A percentile compares a stretch with the other conserved stretches of the same genome.
Conservation (phyloP, 2,888 invertebrate genomes). For the Drosophila rellima region DNA sequence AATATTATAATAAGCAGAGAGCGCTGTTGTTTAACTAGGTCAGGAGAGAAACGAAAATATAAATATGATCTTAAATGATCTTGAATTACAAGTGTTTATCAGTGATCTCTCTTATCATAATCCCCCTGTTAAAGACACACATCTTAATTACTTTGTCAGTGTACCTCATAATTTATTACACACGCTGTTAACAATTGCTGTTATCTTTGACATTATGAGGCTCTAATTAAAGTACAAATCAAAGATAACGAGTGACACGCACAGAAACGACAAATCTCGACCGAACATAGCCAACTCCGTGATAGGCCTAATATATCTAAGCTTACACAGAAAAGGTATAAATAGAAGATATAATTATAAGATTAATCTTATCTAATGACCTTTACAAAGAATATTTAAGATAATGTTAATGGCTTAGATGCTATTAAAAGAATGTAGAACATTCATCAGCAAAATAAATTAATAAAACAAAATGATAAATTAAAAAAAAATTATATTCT, state of each 20-base stretch:
- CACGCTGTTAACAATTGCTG: constrained; percentile 46
- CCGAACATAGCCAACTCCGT: neutral
- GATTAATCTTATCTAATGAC: constrained; percentile 5
- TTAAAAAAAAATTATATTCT: too few relatives aligned
- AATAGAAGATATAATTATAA: neutral
- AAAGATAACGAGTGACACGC: constrained; percentile 33
- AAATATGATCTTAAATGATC: constrained; percentile 10
- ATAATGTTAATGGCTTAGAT: too few relatives aligned
- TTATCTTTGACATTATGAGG: constrained; percentile 18
- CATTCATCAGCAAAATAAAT: too few relatives aligned
- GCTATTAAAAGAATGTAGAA: too few relatives aligned
- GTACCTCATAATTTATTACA: constrained; percentile 19
- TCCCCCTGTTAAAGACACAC: constrained; percentile 38
- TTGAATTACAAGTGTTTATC: constrained; percentile 15
- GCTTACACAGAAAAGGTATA: neutral
- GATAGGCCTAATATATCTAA: neutral
- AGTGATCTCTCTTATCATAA: constrained; percentile 29
- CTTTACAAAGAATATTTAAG: neutral
- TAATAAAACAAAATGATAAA: too few relatives aligned
- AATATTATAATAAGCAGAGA: constrained; percentile 16
- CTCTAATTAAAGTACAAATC: constrained; percentile 34
- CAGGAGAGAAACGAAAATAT: constrained; percentile 2
- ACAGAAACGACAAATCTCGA: constrained; percentile 1
- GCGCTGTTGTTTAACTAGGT: constrained; percentile 17
- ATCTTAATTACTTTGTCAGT: constrained; percentile 39